Evolutionary conservation across 1,140 invertebrate genomes (phyloP), one percentile per base, ranked within the genome.

Genomic region (Zaprionus kolodkinae): DNA sequence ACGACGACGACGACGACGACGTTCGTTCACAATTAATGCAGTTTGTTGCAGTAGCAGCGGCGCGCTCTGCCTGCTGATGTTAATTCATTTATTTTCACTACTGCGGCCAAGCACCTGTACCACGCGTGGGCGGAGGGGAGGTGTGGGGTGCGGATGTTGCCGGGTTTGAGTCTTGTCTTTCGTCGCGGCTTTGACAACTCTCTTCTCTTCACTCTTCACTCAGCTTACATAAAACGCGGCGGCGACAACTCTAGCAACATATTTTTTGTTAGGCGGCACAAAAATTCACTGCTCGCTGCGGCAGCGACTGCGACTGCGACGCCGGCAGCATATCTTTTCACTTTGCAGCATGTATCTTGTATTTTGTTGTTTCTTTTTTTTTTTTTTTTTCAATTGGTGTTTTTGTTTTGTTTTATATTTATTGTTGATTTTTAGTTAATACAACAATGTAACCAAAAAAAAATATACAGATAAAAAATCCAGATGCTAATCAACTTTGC

Each of bases 101-200:
- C 21, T 65, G 64, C 48, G 50, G 64, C 33, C 73, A 68, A 61
- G 79, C 81, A 85, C 77, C 81, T 84, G 78, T 84, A 72, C 74
- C 74, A 85, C 69, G 73, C 62, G 61, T 59, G 40, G 62, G 56
- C 21, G 35, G 52, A n/a, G 15, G n/a, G 6, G 25, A 13, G 17
- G 4, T 12, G 7, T 25, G 1, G 17, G 13, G 27, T 13, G 7
- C 55, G 25, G 45, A 21, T 21, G 21, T 21, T 30, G 36, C 25
- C n/a, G 45, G n/a, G n/a, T 30, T 30, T 45, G 40, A 45, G 40
- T 45, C 21, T 21, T 45, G 40, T 50, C 45, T 50, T 15, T 61
- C 69, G 50, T 21, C 56, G 33, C 33, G 59, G 21, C 59, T 40
- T 50, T 55, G 12, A 10, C 21, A 21, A 21, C 27, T 55, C n/a